A percentile compares a stretch with the other conserved stretches of the same genome.
phyloP scores from a whole-genome alignment of 2,888 invertebrate genomes.

The Phlogophora meticulosa region DNA sequence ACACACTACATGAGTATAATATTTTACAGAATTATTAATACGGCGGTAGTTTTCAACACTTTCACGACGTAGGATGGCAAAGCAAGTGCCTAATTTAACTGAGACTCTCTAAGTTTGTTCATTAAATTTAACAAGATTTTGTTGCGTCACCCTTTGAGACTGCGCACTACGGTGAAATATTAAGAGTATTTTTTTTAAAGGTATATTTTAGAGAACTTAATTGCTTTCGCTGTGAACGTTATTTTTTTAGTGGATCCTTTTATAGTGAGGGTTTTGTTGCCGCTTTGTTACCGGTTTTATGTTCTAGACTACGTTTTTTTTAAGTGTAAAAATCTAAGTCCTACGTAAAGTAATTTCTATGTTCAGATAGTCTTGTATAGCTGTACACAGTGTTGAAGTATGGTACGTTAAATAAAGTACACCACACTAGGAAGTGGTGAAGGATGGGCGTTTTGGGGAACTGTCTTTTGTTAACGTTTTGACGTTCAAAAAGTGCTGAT shows the following conservation, averaged over 20 bases:
- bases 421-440: no score
- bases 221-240: constrained; percentile 50
- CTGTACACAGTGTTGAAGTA: neutral
- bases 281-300: constrained; percentile 35
- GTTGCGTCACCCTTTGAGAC: constrained; percentile 83
- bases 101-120: constrained; percentile 86
- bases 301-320: constrained; percentile 17
- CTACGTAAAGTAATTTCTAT: neutral
- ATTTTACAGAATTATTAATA: constrained; percentile 64
- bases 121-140: constrained; percentile 88
- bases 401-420: neutral
- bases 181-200: constrained; percentile 68
- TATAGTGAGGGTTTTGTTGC: constrained; percentile 31
- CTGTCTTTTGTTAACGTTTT: no score
- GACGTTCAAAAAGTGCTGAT: no score
- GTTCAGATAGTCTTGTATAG: constrained; percentile 22
- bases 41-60: constrained; percentile 47
- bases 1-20: constrained; percentile 52
- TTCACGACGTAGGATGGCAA: constrained; percentile 67
- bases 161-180: constrained; percentile 77
- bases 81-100: constrained; percentile 81
- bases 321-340: neutral
- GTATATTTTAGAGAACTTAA: constrained; percentile 59
- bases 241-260: constrained; percentile 35
- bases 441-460: no score